Conservation (phyloP, 2,888 invertebrate genomes). For the Scotopteryx bipunctaria region DNA sequence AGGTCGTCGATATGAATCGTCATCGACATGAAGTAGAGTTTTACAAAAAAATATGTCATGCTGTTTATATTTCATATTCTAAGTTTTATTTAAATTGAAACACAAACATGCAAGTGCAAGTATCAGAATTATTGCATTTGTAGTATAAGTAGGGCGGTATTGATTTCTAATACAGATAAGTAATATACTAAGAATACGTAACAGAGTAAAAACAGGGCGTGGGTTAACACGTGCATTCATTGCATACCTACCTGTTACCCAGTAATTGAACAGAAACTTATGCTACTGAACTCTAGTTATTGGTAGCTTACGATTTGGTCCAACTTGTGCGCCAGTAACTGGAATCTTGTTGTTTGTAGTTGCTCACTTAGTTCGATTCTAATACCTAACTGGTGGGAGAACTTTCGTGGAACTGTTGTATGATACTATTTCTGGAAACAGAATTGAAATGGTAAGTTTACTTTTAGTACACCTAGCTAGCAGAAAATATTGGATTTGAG, state of each 20-base stretch:
- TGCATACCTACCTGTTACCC: constrained; percentile 26
- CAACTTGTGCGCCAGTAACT: constrained; percentile 47
- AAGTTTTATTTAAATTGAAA: too few species aligned
- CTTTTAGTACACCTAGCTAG: too few species aligned
- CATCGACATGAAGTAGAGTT: too few species aligned
- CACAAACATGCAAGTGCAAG: too few species aligned
- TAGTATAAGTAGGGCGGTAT: too few species aligned
- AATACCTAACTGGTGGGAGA: constrained; percentile 26
- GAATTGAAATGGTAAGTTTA: not conserved
- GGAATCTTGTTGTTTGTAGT: constrained; percentile 51
- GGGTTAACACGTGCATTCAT: constrained; percentile 18
- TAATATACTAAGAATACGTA: not conserved
- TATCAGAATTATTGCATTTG: too few species aligned
- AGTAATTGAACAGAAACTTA: constrained; percentile 37
- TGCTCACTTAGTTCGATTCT: constrained; percentile 42
- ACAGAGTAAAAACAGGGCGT: constrained; percentile 13
- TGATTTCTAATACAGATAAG: not conserved
- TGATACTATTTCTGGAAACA: constrained; percentile 18
- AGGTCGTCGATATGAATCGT: too few species aligned
- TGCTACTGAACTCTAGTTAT: constrained; percentile 45
- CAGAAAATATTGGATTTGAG: too few species aligned
- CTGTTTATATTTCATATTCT: too few species aligned
- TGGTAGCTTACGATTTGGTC: constrained; percentile 52
- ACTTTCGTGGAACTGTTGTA: constrained; percentile 8
- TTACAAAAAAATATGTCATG: too few species aligned